These are phyloP conservation scores for Apodemia duryi DNA, from an alignment of 2,888 invertebrate genomes.

Conservation along the genomic window DNA sequence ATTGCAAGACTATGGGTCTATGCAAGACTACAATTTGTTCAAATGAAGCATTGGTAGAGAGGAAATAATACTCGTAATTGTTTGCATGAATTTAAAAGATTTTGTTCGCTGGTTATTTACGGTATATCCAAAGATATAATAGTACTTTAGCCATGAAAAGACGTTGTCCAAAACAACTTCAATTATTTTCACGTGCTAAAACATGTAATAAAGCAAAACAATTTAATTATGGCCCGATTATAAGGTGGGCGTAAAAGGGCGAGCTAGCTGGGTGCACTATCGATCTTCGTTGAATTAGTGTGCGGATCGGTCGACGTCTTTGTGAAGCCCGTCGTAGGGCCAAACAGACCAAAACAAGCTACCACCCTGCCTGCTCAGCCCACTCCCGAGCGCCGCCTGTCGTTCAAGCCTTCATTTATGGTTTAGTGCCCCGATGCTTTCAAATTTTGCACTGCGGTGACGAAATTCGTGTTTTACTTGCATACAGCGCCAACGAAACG, in stretches of 20 bases:
- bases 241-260: constrained; percentile 67
- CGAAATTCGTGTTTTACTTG: constrained; percentile 34
- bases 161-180: constrained; percentile 9
- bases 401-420: constrained; percentile 51
- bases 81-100: too few relatives aligned
- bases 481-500: constrained; percentile 14
- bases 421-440: constrained; percentile 40
- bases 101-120: not conserved
- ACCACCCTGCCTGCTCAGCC: constrained; percentile 43
- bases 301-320: constrained; percentile 77
- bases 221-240: constrained; percentile 63
- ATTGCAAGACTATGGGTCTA: too few relatives aligned
- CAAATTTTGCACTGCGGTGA: constrained; percentile 36
- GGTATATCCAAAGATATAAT: not conserved
- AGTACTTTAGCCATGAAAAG: not conserved
- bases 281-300: constrained; percentile 78
- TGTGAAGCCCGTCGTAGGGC: constrained; percentile 72
- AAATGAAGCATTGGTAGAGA: too few relatives aligned
- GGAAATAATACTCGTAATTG: too few relatives aligned
- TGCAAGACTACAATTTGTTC: too few relatives aligned
- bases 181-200: constrained; percentile 18
- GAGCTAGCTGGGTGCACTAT: constrained; percentile 70
- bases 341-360: constrained; percentile 79
- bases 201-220: constrained; percentile 40
- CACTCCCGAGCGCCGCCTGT: constrained; percentile 48